These are phyloP conservation scores for Dinoponera quadriceps DNA, from an alignment of 1,140 invertebrate genomes.

Conservation along the genomic window DNA sequence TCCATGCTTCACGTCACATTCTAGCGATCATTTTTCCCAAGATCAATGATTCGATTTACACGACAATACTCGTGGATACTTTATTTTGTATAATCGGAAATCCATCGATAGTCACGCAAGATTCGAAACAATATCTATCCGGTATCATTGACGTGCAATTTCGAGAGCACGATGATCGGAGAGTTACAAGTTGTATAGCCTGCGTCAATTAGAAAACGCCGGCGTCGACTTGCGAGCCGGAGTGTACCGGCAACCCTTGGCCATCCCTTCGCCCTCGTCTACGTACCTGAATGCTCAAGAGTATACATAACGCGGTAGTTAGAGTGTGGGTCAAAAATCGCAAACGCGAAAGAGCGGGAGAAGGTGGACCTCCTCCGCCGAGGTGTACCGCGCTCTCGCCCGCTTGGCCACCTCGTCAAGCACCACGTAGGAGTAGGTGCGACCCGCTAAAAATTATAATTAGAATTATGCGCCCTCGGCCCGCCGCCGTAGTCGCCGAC, in stretches of 20 bases:
- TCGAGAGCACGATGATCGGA: not conserved
- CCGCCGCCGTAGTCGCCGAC: not conserved
- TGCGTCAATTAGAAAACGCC: constrained; percentile 18
- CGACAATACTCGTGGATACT: too few species aligned
- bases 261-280: constrained; percentile 7
- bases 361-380: not conserved
- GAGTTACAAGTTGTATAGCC: not conserved
- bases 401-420: constrained; percentile 60
- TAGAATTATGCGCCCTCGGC: constrained; percentile 47
- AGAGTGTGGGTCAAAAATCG: constrained; percentile 66
- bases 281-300: constrained; percentile 69
- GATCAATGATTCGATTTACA: too few species aligned
- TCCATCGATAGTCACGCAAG: too few species aligned
- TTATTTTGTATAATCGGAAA: too few species aligned
- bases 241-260: constrained; percentile 57
- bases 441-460: constrained; percentile 63
- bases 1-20: too few species aligned
- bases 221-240: constrained; percentile 47
- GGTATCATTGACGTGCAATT: not conserved
- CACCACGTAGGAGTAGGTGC: constrained; percentile 39
- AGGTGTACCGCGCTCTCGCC: constrained; percentile 2
- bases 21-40: too few species aligned
- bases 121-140: too few species aligned
- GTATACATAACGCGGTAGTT: constrained; percentile 67
- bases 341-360: constrained; percentile 24